Percentiles rank a stretch among this genome's conserved stretches.
Conservation (phyloP, 2,888 invertebrate species). For the Platycheirus rosarum region DNA sequence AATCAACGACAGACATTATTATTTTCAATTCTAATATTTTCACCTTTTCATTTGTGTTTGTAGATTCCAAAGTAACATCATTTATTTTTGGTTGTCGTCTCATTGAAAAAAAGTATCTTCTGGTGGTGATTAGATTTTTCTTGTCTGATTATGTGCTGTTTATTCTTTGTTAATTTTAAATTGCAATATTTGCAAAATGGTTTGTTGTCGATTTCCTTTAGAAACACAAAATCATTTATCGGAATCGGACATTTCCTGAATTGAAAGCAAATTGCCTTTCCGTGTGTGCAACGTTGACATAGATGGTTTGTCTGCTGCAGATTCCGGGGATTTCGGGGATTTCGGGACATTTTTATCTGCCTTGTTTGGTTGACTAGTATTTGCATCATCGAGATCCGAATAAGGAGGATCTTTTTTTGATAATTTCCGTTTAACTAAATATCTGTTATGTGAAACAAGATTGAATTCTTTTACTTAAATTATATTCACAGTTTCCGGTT, state of each 20-base stretch:
- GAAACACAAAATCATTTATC: constrained; percentile 12
- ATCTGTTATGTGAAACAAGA: too few species aligned
- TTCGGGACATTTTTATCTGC: too few species aligned
- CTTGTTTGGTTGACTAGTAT: too few species aligned
- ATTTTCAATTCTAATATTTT: constrained; percentile 20
- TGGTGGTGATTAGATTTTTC: constrained; percentile 23
- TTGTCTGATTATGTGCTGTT: constrained; percentile 9
- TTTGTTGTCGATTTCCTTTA: constrained; percentile 10
- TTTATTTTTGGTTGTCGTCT: constrained; percentile 23
- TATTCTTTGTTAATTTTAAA: constrained; percentile 14
- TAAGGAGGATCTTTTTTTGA: too few species aligned
- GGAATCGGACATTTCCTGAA: background rate
- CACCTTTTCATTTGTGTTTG: constrained; percentile 14
- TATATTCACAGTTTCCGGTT: too few species aligned
- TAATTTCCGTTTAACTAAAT: too few species aligned
- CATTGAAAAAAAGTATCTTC: background rate
- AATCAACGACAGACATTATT: constrained; percentile 32
- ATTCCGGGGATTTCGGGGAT: too few species aligned
- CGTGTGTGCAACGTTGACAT: too few species aligned
- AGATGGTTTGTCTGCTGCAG: too few species aligned
- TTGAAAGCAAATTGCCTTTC: too few species aligned
- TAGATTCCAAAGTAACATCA: constrained; percentile 1
- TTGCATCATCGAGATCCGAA: too few species aligned
- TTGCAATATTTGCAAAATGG: constrained; percentile 7
- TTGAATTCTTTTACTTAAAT: too few species aligned